Percentiles rank a stretch among this genome's conserved stretches.
Evolutionary conservation across 1,140 invertebrate species (phyloP).

Genomic region (Lutraria rhynchaena): DNA sequence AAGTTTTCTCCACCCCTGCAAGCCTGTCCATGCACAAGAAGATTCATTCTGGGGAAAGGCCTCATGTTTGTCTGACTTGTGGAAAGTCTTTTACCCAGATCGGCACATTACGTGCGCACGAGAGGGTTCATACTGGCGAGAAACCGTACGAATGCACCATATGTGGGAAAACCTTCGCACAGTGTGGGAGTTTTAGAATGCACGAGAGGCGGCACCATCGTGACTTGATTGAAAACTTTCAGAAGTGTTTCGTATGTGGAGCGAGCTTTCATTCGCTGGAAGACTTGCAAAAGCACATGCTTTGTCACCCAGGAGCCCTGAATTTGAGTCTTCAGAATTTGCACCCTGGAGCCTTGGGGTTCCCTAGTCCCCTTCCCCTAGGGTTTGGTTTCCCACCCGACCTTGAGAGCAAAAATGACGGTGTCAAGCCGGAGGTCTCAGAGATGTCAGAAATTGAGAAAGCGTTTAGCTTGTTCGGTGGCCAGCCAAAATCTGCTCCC

Average conservation of each 20-base stretch:
- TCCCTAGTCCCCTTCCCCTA: conserved; percentile 43
- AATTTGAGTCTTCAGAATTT: conserved; percentile 36
- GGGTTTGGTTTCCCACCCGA: conserved; percentile 44
- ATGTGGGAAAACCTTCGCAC: conserved; percentile 74
- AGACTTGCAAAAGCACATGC: conserved; percentile 72
- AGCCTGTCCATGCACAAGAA: conserved; percentile 72
- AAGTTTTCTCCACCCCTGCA: conserved; percentile 71
- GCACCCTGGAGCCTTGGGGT: conserved; percentile 38
- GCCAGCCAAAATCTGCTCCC: conserved; percentile 47
- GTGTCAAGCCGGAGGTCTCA: conserved; percentile 17
- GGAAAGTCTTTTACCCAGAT: conserved; percentile 75
- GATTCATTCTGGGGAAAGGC: conserved; percentile 74
- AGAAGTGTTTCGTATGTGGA: conserved; percentile 72
- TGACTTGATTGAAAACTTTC: conserved; percentile 62
- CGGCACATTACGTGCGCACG: conserved; percentile 72
- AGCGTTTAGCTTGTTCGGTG: conserved; percentile 47
- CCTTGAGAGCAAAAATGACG: conserved; percentile 23
- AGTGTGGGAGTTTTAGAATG: conserved; percentile 74
- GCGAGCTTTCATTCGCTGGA: conserved; percentile 69
- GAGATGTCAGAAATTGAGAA: conserved; percentile 55
- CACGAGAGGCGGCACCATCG: conserved; percentile 72
- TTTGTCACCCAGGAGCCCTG: conserved; percentile 65
- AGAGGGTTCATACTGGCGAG: conserved; percentile 75
- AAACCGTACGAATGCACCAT: conserved; percentile 75
- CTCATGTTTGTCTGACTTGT: conserved; percentile 66